Evolutionary conservation across 2,888 invertebrate genomes (phyloP).

Genomic region (Tipula lateralis): DNA sequence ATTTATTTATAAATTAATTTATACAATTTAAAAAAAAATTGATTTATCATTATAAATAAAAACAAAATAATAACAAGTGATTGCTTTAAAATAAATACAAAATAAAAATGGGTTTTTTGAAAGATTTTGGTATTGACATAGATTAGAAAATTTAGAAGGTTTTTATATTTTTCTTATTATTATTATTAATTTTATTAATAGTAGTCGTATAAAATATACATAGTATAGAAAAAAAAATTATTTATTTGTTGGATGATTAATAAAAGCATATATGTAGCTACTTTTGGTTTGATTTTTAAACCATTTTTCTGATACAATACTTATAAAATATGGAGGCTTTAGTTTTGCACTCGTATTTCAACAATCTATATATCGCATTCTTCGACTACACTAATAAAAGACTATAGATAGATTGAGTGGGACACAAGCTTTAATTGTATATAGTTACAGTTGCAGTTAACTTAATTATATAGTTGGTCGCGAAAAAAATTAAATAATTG

Average conservation of each 20-base stretch:
- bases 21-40: slow-evolving; percentile 13
- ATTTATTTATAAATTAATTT: slow-evolving; percentile 7
- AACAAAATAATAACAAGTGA: background rate
- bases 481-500: too few relatives aligned
- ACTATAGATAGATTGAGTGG: too few relatives aligned
- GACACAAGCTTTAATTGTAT: too few relatives aligned
- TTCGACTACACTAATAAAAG: too few relatives aligned
- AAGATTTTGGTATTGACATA: slow-evolving; percentile 5
- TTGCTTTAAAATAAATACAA: slow-evolving; percentile 19
- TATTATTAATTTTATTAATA: background rate
- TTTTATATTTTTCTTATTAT: background rate
- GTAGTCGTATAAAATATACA: background rate
- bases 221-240: background rate
- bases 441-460: too few relatives aligned
- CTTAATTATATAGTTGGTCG: too few relatives aligned
- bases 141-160: background rate
- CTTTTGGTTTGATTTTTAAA: too few relatives aligned
- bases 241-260: background rate
- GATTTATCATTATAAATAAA: background rate
- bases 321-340: too few relatives aligned
- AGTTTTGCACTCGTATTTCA: too few relatives aligned
- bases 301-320: background rate
- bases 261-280: background rate
- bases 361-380: too few relatives aligned
- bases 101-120: background rate